phyloP scores from a whole-genome alignment of 2,888 invertebrate genomes.

The Brassicogethes aeneus region DNA sequence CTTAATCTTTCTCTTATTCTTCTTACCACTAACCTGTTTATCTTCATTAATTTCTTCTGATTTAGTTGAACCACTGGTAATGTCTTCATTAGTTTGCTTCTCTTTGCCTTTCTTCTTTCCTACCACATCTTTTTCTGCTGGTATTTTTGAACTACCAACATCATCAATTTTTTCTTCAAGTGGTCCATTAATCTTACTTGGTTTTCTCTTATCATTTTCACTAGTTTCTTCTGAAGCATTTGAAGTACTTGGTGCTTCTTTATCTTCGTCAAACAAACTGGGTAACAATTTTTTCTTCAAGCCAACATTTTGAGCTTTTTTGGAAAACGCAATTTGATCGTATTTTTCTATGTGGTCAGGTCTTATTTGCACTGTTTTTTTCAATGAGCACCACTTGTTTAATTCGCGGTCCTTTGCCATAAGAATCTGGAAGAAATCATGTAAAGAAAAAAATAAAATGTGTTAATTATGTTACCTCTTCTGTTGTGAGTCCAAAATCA shows the following conservation, averaged over 20 bases:
- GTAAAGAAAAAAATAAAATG: neutral
- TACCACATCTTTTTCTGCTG: slow-evolving; percentile 7
- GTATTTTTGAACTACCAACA: slow-evolving; percentile 1
- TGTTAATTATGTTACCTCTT: slow-evolving; percentile 59
- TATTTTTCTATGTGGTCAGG: slow-evolving; percentile 69
- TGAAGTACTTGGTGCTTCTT: slow-evolving; percentile 3
- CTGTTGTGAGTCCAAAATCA: slow-evolving; percentile 80
- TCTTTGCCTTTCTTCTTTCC: neutral
- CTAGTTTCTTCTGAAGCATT: too few species aligned
- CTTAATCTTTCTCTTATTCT: too few species aligned
- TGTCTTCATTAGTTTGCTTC: neutral
- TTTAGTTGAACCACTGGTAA: too few species aligned
- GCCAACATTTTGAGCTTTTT: slow-evolving; percentile 61
- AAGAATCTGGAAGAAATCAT: slow-evolving; percentile 58
- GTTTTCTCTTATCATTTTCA: slow-evolving; percentile 7
- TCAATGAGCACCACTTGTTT: slow-evolving; percentile 91
- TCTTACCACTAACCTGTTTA: too few species aligned
- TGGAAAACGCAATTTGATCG: slow-evolving; percentile 66
- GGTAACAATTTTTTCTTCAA: slow-evolving; percentile 72
- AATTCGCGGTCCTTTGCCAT: slow-evolving; percentile 86
- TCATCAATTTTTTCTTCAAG: slow-evolving; percentile 7
- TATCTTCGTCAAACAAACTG: slow-evolving; percentile 57
- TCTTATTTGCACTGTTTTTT: slow-evolving; percentile 72
- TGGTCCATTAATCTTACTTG: slow-evolving; percentile 9
- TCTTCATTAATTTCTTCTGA: too few species aligned